Evolutionary conservation across 2,888 invertebrate species (phyloP).

Genomic region (Aphodius sticticus): DNA sequence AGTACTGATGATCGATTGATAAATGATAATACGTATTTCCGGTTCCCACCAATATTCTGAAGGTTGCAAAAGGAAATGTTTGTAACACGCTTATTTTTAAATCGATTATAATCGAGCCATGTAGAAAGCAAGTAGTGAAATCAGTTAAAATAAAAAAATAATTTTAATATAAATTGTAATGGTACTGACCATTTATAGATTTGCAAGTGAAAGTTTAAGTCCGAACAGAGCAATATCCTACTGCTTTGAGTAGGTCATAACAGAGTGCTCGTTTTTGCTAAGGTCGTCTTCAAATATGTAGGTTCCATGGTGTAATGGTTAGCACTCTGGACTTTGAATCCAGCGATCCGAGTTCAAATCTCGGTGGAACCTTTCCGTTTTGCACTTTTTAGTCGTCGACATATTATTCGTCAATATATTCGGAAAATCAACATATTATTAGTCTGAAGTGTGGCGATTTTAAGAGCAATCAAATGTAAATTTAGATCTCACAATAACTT

Average conservation of each 20-base stretch:
- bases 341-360: slow-evolving; percentile 66
- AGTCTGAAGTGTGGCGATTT: too few species aligned
- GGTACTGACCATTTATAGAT: not conserved
- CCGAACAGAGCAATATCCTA: not conserved
- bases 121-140: not conserved
- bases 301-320: slow-evolving; percentile 72
- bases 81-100: too few species aligned
- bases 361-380: not conserved
- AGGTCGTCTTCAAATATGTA: not conserved
- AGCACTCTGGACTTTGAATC: slow-evolving; percentile 72
- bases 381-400: too few species aligned
- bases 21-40: not conserved
- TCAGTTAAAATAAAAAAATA: not conserved
- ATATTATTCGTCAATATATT: too few species aligned
- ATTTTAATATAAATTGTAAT: not conserved
- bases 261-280: not conserved
- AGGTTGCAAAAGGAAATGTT: not conserved
- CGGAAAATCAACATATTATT: too few species aligned
- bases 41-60: not conserved
- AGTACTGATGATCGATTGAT: not conserved
- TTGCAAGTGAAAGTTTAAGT: not conserved
- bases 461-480: too few species aligned
- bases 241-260: not conserved
- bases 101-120: not conserved
- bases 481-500: too few species aligned